Evolutionary conservation across 2,113 vertebrate species (phyloP), one percentile per base, ranked within the genome.

Genomic region (Hyaena hyaena): DNA sequence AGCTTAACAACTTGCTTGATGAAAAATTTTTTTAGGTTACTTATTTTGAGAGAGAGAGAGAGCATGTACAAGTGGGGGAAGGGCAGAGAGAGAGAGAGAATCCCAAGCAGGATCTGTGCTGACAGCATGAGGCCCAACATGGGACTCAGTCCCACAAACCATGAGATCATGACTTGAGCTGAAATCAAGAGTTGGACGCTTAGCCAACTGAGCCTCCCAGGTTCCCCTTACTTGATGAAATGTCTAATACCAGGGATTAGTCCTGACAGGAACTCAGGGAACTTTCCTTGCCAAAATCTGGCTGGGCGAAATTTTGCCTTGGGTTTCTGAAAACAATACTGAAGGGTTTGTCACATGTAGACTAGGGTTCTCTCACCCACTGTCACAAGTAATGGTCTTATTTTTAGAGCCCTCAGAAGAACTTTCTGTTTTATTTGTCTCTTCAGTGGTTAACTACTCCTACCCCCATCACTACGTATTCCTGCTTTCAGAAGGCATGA

Each of bases 401-500:
- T 31, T 80, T 89, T 88, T 26, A 80, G 31, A 33, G 35, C 2
- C 16, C 63, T 68, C 31, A 61, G 31, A 92, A 77, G 48, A 96
- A 39, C 26, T 21, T 66, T 43, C 39, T 86, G 7, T 68, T 81
- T 73, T 76, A 5, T 69, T 65, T 80, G 53, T 87, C 48, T 74
- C 14, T 80, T 81, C 33, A n/a, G 63, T 92, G 82, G 93, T 95
- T 97, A 98, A 98, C 61, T 93, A 35, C 26, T 9, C 24, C 69
- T 28, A 17, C 21, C 16, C 28, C 86, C 68, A 0, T 35, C 65
- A 48, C 15, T 28, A 55, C 35, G 85, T 68, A 87, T 39, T 76
- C 23, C 68, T 88, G 97, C 95, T 98, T 98, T 96, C 86, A 92
- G 65, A 97, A 97, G 84, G 90, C 96, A 97, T 74, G 84, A 61